A percentile compares a stretch with the other conserved stretches of the same genome.
Conservation (phyloP, 2,113 vertebrate genomes). For the Phaethon lepturus region DNA sequence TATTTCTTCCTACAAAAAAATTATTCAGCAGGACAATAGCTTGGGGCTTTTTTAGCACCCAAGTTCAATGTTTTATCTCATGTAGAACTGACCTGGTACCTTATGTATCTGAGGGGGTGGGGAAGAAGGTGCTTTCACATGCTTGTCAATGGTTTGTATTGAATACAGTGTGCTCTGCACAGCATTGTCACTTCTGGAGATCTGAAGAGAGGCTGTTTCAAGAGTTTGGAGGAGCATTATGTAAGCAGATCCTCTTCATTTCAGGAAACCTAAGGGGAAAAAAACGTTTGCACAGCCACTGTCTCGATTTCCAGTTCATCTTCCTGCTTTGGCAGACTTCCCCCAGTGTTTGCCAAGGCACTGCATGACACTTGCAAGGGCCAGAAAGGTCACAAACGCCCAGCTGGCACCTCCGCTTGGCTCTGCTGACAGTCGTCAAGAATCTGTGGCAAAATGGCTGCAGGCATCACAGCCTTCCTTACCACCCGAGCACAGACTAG, state of each 20-base stretch:
- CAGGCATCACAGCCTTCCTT: not conserved
- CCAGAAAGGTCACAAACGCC: not conserved
- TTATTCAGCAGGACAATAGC: not conserved
- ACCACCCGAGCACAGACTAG: rapidly evolving
- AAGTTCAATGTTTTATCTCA: not conserved
- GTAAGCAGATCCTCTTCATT: not conserved
- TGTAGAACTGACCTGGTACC: not conserved
- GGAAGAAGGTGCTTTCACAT: not conserved
- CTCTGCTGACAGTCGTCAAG: rapidly evolving
- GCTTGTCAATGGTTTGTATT: not conserved
- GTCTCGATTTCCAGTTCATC: not conserved
- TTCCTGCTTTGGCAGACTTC: not conserved
- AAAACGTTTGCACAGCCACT: not conserved
- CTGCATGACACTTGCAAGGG: not conserved
- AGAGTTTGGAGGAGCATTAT: not conserved
- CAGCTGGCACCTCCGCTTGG: rapidly evolving
- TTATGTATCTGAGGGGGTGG: not conserved
- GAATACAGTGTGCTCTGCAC: not conserved
- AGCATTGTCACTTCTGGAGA: not conserved
- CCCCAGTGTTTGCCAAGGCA: not conserved
- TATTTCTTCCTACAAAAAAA: not conserved
- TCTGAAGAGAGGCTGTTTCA: not conserved
- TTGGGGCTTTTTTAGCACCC: not conserved
- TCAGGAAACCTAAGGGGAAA: not conserved
- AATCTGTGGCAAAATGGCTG: rapidly evolving